These are phyloP conservation scores for Xestia xanthographa DNA, from an alignment of 2,888 invertebrate genomes.

Conservation along the genomic window DNA sequence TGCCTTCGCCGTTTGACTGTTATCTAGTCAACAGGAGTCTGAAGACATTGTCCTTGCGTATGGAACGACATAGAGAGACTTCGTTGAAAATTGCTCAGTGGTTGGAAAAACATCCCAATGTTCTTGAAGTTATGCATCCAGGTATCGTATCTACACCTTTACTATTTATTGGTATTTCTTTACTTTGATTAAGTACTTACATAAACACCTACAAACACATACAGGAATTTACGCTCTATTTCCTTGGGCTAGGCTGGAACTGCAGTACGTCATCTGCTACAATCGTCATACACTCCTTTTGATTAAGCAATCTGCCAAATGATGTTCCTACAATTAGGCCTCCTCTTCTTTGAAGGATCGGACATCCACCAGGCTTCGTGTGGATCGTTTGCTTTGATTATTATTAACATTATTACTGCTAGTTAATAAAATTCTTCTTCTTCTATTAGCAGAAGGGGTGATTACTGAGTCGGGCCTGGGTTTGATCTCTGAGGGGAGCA, in stretches of 20 bases:
- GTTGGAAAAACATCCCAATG: slow-evolving; percentile 94
- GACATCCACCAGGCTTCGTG: not conserved
- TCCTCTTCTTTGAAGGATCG: not conserved
- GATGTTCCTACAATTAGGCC: not conserved
- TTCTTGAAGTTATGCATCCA: slow-evolving; percentile 96
- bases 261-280: not conserved
- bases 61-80: slow-evolving; percentile 96
- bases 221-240: not conserved
- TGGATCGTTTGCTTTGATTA: not conserved
- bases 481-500: not conserved
- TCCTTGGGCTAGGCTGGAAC: not conserved
- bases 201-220: not conserved
- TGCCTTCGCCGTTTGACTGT: slow-evolving; percentile 99
- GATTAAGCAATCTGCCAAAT: not conserved
- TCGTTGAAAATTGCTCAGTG: slow-evolving; percentile 95
- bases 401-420: not conserved
- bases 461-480: not conserved
- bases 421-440: not conserved
- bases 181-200: not conserved
- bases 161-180: not conserved
- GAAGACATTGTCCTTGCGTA: slow-evolving; percentile 97
- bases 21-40: slow-evolving; percentile 97
- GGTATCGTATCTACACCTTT: slow-evolving; percentile 84
- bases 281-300: not conserved
- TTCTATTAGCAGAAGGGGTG: not conserved